phyloP scores from a whole-genome alignment of 2,888 invertebrate genomes.

The Neocrepidodera transversa region DNA sequence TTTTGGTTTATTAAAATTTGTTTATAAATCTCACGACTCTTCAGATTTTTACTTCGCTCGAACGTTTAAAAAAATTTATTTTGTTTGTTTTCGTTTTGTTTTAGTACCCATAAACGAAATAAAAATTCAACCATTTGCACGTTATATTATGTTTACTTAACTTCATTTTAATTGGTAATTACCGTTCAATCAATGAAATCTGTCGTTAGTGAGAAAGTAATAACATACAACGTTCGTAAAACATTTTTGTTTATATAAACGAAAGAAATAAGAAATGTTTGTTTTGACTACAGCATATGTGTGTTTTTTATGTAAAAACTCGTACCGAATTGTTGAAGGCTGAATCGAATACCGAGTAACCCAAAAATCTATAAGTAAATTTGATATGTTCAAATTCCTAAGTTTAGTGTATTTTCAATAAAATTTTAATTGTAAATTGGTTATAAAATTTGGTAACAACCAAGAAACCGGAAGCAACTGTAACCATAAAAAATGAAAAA shows the following conservation, averaged over 20 bases:
- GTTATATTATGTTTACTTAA: slow-evolving; percentile 1
- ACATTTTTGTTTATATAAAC: slow-evolving; percentile 9
- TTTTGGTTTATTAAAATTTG: too few species aligned
- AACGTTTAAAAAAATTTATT: not conserved
- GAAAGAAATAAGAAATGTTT: slow-evolving; percentile 11
- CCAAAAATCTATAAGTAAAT: not conserved
- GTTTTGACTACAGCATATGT: slow-evolving; percentile 11
- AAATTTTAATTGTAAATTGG: too few species aligned
- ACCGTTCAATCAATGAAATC: slow-evolving; percentile 9
- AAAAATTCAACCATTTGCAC: not conserved
- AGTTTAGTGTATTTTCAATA: too few species aligned
- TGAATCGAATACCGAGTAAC: not conserved
- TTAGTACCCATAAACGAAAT: not conserved
- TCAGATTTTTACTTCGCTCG: not conserved
- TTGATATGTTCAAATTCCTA: too few species aligned
- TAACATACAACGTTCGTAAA: slow-evolving; percentile 1
- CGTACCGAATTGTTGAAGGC: not conserved
- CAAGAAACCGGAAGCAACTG: too few species aligned
- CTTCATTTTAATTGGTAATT: slow-evolving; percentile 11
- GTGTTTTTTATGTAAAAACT: slow-evolving; percentile 12
- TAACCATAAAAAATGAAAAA: too few species aligned
- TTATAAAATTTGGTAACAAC: too few species aligned
- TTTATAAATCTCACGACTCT: too few species aligned
- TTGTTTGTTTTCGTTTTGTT: not conserved
- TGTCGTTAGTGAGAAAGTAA: slow-evolving; percentile 9